Percentiles rank a stretch among this genome's conserved stretches.
Conservation (phyloP, 2,888 invertebrate species). For the Synergus laeviventris region DNA sequence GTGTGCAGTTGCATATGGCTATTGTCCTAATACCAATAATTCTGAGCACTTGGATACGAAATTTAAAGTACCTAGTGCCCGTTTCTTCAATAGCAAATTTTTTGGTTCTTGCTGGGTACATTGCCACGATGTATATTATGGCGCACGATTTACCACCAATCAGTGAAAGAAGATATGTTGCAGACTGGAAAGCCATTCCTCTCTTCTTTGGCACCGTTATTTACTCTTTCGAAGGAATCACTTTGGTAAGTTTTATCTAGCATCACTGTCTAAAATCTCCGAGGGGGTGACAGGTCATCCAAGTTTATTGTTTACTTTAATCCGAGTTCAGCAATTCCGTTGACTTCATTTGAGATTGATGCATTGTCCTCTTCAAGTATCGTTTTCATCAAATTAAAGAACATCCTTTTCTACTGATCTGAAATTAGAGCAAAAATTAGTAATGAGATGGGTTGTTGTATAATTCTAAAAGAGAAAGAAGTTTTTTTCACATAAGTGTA, state of each 20-base stretch:
- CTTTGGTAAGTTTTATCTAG: conserved; percentile 80
- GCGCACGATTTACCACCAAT: conserved; percentile 84
- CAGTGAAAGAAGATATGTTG: conserved; percentile 80
- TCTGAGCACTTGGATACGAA: conserved; percentile 85
- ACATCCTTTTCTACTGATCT: too few species aligned
- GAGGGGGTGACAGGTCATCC: too few species aligned
- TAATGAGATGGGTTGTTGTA: too few species aligned
- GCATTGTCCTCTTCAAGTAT: too few species aligned
- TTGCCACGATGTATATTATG: conserved; percentile 87
- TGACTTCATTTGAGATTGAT: too few species aligned
- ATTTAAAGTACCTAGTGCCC: conserved; percentile 86
- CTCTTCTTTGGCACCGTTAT: conserved; percentile 97
- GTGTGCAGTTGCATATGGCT: conserved; percentile 85
- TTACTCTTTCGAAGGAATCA: conserved; percentile 98
- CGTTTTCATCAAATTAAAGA: too few species aligned
- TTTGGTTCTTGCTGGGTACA: conserved; percentile 84
- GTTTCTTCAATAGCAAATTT: conserved; percentile 88
- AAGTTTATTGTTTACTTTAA: too few species aligned
- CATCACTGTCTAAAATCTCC: too few species aligned
- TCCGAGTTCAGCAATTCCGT: too few species aligned
- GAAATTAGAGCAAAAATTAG: too few species aligned
- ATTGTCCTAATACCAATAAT: conserved; percentile 85
- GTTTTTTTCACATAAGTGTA: too few species aligned
- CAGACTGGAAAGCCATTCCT: conserved; percentile 82
- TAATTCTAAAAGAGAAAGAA: too few species aligned